A percentile compares a stretch with the other conserved stretches of the same genome.
phyloP scores from a whole-genome alignment of 2,113 vertebrate genomes.

The rabbit (Oryctolagus cuniculus) region DNA sequence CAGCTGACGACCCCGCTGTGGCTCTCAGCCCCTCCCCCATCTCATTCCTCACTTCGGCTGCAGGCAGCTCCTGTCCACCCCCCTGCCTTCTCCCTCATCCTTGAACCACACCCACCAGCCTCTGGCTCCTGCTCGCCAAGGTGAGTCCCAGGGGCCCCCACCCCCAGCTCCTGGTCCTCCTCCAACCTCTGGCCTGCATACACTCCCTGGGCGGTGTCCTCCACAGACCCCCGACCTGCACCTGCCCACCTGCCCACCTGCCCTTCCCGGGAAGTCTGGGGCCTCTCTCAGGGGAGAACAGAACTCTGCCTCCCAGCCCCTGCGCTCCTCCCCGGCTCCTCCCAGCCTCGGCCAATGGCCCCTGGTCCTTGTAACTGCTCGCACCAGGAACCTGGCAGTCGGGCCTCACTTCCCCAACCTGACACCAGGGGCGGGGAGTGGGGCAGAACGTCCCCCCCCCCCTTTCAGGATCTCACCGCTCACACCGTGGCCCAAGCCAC shows the following conservation, averaged over 20 bases:
- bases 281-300: no score
- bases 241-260: neutral
- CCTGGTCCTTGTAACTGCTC: neutral
- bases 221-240: no score
- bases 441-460: no score
- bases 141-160: neutral
- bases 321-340: neutral
- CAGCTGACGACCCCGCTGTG: neutral
- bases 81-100: neutral
- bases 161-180: rapidly evolving
- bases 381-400: neutral
- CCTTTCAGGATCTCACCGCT: neutral
- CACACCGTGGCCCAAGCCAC: neutral
- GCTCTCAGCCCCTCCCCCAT: neutral
- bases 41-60: neutral
- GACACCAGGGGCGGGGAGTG: no score
- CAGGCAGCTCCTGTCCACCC: no score
- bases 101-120: neutral
- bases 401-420: neutral
- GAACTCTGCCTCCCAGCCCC: no score
- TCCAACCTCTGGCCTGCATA: neutral
- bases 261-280: no score
- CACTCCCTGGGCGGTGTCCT: no score
- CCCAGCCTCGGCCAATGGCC: neutral
- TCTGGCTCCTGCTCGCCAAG: neutral